Evolutionary conservation across 2,888 invertebrate species (phyloP), one percentile per base, ranked within the genome.

Genomic region (Lissonota sp.): DNA sequence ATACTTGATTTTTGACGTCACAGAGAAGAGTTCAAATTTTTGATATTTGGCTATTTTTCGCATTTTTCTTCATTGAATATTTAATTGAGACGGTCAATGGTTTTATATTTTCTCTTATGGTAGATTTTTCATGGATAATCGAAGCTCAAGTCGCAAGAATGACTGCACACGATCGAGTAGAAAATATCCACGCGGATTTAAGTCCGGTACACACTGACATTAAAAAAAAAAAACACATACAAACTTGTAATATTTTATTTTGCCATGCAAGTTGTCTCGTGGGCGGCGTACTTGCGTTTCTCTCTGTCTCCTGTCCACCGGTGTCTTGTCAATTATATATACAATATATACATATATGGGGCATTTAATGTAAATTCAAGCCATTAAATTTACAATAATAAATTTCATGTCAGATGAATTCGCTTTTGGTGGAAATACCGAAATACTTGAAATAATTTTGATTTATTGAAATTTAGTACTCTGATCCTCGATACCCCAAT

Each of bases 231-330:
- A 2, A 1, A 7, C 14, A 74, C 62, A 63, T 49, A 79, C 75
- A 70, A 40, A 57, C 42, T 55, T 39, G 10, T 26, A 70, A 53
- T 16, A 39, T 70, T 26, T 42, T 55, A 75, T 75, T 71, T 62
- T 58, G 49, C 49, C 67, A 75, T 62, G 64, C 66, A 75, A 62
- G 75, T 82, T 78, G 77, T 74, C 79, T 82, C 83, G 84, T 84
- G 80, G 83, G 82, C 83, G 78, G 75, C 66, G 66, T 71, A 76
- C 75, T 71, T 80, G 67, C 75, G 42, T 71, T 75, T 62, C 51
- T 71, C 37, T 37, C 51, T 60, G 39, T 71, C 39, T 62, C 51
- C 40, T 16, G 51, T 71, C 60, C 70, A 49, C 49, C 71, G 71
- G 71, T 40, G 57, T 62, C 71, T 60, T n/a, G 51, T 71, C 62